Evolutionary conservation across 2,113 vertebrate genomes (phyloP).

Genomic region (Poeciliopsis prolifica): DNA sequence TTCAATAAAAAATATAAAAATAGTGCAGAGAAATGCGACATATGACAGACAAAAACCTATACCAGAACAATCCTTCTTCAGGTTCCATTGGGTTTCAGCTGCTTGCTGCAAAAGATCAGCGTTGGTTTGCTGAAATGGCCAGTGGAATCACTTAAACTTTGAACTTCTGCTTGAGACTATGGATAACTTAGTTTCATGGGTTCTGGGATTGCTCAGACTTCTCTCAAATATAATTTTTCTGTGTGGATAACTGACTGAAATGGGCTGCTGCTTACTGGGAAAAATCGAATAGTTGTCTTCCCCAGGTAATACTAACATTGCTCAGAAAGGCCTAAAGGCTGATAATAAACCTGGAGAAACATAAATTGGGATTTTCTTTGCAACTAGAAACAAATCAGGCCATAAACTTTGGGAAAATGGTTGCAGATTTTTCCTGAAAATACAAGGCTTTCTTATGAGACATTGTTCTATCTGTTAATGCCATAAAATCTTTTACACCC

Average conservation of each 20-base stretch:
- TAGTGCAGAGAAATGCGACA: background rate
- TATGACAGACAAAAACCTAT: background rate
- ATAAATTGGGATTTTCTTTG: constrained; percentile 34
- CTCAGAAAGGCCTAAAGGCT: constrained; percentile 33
- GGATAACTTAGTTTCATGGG: constrained; percentile 14
- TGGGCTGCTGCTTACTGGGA: constrained; percentile 22
- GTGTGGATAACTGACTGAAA: constrained; percentile 40
- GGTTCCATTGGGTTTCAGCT: background rate
- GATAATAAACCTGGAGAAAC: constrained; percentile 45
- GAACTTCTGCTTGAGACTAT: background rate
- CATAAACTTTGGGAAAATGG: background rate
- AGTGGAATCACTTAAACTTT: constrained; percentile 19
- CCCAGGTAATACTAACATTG: constrained; percentile 17
- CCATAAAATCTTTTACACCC: background rate
- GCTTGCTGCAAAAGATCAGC: background rate
- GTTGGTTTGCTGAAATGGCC: background rate
- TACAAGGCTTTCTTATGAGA: constrained; percentile 10
- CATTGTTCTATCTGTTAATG: background rate
- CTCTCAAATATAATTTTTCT: constrained; percentile 39
- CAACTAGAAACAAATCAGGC: constrained; percentile 23
- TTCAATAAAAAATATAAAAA: constrained; percentile 2
- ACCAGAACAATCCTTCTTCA: background rate
- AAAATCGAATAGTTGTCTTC: constrained; percentile 39
- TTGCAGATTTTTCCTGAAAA: constrained; percentile 19
- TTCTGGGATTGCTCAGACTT: constrained; percentile 21